phyloP scores from a whole-genome alignment of 2,797 vertebrate genomes.

The Acipenser oxyrinchus region DNA sequence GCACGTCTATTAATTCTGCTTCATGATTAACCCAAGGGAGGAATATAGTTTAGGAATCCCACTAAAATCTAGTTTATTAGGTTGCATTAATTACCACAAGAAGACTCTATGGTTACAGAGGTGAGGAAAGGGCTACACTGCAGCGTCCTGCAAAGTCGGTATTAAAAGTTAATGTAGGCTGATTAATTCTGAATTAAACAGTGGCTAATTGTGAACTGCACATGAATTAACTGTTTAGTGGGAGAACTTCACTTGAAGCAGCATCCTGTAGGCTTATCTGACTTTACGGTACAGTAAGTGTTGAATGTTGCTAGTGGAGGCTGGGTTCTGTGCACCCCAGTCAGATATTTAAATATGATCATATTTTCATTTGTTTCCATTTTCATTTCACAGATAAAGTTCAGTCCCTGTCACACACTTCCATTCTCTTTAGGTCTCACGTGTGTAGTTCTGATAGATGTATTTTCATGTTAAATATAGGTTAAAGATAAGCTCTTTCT shows the following conservation, averaged over 20 bases:
- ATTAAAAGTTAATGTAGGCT: conserved; percentile 17
- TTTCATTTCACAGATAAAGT: too few species aligned
- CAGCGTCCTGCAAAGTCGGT: conserved; percentile 1
- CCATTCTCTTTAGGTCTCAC: too few species aligned
- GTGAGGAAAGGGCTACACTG: conserved; percentile 1
- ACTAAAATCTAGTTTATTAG: conserved; percentile 1
- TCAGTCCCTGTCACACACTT: too few species aligned
- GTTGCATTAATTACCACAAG: background rate
- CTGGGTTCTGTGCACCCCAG: too few species aligned
- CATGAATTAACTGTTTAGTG: conserved; percentile 11
- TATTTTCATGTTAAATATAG: too few species aligned
- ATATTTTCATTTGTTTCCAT: too few species aligned
- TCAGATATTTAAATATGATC: too few species aligned
- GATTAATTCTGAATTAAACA: conserved; percentile 10
- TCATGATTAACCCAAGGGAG: background rate
- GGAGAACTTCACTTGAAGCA: conserved; percentile 11
- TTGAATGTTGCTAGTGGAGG: too few species aligned
- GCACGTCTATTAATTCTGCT: background rate
- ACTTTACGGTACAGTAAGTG: background rate
- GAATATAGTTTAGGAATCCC: background rate
- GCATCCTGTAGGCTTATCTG: background rate
- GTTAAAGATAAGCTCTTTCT: too few species aligned
- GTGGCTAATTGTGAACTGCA: conserved; percentile 13
- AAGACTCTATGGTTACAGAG: background rate
- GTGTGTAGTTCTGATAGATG: too few species aligned